Conservation (phyloP, 2,888 invertebrate genomes). For the Drosophila monieri region DNA sequence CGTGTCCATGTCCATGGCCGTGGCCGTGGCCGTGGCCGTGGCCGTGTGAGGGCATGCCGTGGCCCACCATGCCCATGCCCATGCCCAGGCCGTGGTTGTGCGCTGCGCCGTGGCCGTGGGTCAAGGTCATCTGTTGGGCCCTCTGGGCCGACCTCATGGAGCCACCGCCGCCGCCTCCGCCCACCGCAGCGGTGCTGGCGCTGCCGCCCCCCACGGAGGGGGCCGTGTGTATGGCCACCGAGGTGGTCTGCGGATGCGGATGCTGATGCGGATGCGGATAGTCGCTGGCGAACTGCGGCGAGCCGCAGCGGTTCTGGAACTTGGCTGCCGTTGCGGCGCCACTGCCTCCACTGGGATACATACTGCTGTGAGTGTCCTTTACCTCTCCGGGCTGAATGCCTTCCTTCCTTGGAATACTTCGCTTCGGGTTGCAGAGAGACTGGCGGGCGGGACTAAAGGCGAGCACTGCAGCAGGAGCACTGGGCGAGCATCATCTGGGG, state of each 20-base stretch:
- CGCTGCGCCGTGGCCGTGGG: conserved; percentile 43
- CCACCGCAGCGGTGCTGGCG: too few species aligned
- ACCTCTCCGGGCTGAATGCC: background rate
- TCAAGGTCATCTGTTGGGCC: conserved; percentile 49
- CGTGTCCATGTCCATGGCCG: conserved; percentile 22
- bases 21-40: conserved; percentile 54
- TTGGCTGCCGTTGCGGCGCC: conserved; percentile 66
- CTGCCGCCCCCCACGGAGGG: conserved; percentile 1
- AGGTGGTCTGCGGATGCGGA: conserved; percentile 83
- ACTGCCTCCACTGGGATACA: conserved; percentile 79
- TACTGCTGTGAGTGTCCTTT: conserved; percentile 30
- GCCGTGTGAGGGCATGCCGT: conserved; percentile 33
- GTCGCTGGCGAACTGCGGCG: conserved; percentile 87
- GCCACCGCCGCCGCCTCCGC: conserved; percentile 10
- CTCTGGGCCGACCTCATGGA: conserved; percentile 69
- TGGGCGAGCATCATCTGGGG: conserved; percentile 59
- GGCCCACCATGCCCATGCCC: conserved; percentile 18
- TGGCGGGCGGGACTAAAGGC: background rate
- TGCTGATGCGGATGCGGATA: conserved; percentile 85
- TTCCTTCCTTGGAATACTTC: background rate
- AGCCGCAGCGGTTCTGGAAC: conserved; percentile 82
- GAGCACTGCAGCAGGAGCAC: background rate
- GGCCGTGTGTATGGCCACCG: conserved; percentile 48
- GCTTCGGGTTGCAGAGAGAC: background rate
- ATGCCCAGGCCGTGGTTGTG: conserved; percentile 42